phyloP scores from a whole-genome alignment of 2,113 vertebrate species.

The Hippocampus zosterae region DNA sequence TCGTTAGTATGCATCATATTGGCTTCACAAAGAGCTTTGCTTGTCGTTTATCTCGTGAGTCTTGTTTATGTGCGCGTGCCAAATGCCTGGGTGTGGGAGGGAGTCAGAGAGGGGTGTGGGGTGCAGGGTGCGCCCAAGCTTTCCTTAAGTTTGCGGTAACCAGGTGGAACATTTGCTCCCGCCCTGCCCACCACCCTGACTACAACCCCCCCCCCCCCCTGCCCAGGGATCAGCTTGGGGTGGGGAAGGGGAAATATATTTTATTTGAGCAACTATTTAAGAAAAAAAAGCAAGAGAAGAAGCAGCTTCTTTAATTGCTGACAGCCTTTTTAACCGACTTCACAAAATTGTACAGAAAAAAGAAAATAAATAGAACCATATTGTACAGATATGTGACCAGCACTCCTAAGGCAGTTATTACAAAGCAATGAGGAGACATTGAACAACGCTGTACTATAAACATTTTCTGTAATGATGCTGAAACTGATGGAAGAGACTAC shows the following conservation, averaged over 20 bases:
- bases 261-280: constrained; percentile 88
- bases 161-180: constrained; percentile 76
- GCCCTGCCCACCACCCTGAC: constrained; percentile 25
- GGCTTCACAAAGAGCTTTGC: constrained; percentile 97
- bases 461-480: constrained; percentile 99
- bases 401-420: constrained; percentile 90
- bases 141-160: constrained; percentile 57
- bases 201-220: constrained; percentile 23
- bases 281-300: constrained; percentile 71
- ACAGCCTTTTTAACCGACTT: constrained; percentile 99
- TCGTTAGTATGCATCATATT: constrained; percentile 98
- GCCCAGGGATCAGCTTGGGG: constrained; percentile 34
- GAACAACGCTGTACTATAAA: constrained; percentile 99
- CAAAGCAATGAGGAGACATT: constrained; percentile 94
- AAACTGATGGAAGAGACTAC: constrained; percentile 96
- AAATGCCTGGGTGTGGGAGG: constrained; percentile 83
- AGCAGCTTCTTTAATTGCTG: constrained; percentile 99
- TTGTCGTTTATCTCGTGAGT: constrained; percentile 99
- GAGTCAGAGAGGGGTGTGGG: constrained; percentile 49
- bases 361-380: constrained; percentile 83
- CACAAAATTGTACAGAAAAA: constrained; percentile 94
- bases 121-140: constrained; percentile 34
- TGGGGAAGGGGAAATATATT: constrained; percentile 83
- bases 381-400: constrained; percentile 99
- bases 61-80: constrained; percentile 99